phyloP scores from a whole-genome alignment of 2,797 vertebrate species.

The Acipenser oxyrinchus region DNA sequence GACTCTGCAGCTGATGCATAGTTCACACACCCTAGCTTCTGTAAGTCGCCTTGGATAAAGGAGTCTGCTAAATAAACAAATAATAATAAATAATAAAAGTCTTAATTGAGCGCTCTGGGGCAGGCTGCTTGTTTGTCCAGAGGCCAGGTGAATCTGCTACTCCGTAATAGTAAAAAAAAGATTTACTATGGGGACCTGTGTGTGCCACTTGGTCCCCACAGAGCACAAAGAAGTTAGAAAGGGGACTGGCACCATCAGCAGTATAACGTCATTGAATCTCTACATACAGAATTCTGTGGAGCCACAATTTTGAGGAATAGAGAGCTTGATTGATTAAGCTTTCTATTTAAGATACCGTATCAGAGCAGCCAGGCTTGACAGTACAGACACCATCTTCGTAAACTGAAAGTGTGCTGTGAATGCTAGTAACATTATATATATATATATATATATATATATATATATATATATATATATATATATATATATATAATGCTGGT shows the following conservation, averaged over 20 bases:
- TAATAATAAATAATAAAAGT: no score
- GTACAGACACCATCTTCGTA: neutral
- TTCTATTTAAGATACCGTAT: neutral
- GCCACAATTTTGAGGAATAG: neutral
- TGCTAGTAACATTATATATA: neutral
- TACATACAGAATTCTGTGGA: neutral
- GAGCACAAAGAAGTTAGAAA: neutral
- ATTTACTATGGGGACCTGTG: neutral
- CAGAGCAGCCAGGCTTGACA: neutral
- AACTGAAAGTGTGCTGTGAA: neutral
- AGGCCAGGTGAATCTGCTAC: neutral
- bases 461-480: no score
- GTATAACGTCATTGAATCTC: neutral
- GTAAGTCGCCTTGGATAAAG: no score
- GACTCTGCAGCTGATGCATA: no score
- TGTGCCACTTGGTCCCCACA: neutral
- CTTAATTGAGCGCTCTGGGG: neutral
- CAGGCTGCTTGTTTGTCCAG: neutral
- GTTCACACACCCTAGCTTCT: no score
- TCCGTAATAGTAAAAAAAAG: neutral
- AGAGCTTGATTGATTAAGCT: neutral
- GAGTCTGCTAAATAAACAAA: no score
- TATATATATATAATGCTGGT: no score
- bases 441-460: no score
- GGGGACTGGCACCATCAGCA: neutral